These are phyloP conservation scores for Muntiacus reevesi DNA, from an alignment of 2,113 vertebrate genomes.

Conservation along the genomic window DNA sequence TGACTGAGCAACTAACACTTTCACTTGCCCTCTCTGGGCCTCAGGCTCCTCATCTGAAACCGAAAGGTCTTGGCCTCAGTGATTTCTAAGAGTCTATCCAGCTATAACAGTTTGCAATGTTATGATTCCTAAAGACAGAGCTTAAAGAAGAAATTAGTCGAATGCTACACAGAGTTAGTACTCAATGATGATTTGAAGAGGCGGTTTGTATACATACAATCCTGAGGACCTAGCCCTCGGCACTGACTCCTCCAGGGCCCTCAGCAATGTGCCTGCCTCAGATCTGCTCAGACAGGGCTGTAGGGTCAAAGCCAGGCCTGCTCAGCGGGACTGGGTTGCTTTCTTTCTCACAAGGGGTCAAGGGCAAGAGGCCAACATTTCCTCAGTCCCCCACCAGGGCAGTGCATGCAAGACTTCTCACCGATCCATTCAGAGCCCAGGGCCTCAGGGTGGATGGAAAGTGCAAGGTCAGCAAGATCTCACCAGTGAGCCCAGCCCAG, in stretches of 20 bases:
- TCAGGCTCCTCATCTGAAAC: neutral
- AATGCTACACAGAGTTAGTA: neutral
- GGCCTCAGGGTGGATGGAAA: neutral
- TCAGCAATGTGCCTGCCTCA: neutral
- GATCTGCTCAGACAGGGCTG: neutral
- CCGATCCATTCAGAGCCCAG: neutral
- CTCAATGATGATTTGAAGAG: neutral
- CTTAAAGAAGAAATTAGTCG: neutral
- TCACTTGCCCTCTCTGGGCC: neutral
- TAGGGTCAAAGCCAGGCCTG: neutral
- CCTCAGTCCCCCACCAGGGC: neutral
- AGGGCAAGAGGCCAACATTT: neutral
- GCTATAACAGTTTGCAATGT: neutral
- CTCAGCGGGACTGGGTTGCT: neutral
- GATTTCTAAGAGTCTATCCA: neutral
- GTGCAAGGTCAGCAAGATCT: constrained; percentile 20
- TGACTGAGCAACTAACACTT: neutral
- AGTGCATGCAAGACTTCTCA: neutral
- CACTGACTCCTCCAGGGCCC: neutral
- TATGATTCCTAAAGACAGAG: neutral
- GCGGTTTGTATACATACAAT: neutral
- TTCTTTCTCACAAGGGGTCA: neutral
- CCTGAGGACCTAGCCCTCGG: neutral
- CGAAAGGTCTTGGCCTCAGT: neutral
- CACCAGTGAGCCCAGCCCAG: neutral